phyloP scores from a whole-genome alignment of 2,797 vertebrate species.

The Megaceryle alcyon region DNA sequence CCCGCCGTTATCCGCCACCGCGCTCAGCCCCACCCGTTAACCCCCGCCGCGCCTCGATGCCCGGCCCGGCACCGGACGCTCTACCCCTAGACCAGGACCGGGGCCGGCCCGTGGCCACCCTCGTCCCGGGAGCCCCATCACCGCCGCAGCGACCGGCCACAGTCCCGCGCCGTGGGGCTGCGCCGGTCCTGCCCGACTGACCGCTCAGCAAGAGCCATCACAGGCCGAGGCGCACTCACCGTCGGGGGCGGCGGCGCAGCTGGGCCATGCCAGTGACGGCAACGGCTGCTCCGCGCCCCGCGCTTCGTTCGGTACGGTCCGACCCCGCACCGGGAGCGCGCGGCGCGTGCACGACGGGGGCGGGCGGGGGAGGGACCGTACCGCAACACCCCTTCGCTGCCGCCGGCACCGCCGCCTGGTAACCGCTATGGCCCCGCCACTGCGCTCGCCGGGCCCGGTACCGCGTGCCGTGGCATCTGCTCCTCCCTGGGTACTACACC shows the following conservation, averaged over 20 bases:
- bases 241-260: background rate
- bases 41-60: background rate
- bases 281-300: background rate
- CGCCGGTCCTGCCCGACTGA: background rate
- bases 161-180: background rate
- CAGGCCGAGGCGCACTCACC: background rate
- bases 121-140: background rate
- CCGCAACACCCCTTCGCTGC: constrained; percentile 30
- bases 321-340: constrained; percentile 71
- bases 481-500: background rate
- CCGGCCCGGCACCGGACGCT: background rate
- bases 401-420: background rate
- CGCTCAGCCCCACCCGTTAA: background rate
- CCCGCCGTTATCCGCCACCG: background rate
- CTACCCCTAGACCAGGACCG: background rate
- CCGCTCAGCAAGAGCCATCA: background rate
- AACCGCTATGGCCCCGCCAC: background rate
- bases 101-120: background rate
- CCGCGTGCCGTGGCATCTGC: background rate
- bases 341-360: constrained; percentile 69
- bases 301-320: constrained; percentile 68
- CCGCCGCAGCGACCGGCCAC: background rate
- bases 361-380: constrained; percentile 14
- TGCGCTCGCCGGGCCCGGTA: no score
- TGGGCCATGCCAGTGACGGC: background rate